Conservation (phyloP, 1,140 invertebrate genomes). For the Trypoxylus dichotomus region DNA sequence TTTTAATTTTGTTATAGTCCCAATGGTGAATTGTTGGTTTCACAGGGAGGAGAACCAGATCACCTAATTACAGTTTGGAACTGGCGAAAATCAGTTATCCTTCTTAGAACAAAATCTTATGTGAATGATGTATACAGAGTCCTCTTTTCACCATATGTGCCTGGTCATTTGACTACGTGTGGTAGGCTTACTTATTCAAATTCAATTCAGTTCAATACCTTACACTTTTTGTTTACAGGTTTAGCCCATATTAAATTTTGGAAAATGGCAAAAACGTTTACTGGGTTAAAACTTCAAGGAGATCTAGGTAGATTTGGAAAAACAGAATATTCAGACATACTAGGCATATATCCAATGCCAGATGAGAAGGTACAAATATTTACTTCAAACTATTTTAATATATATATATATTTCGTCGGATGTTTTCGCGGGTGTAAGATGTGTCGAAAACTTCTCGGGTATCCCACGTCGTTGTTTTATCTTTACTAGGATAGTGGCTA, state of each 20-base stretch:
- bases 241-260: constrained; percentile 86
- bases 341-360: constrained; percentile 79
- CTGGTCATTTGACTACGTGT: constrained; percentile 74
- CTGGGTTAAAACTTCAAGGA: constrained; percentile 85
- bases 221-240: constrained; percentile 49
- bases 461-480: no score
- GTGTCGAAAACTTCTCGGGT: no score
- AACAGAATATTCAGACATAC: constrained; percentile 86
- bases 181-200: constrained; percentile 54
- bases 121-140: constrained; percentile 76
- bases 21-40: constrained; percentile 76
- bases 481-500: no score
- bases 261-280: constrained; percentile 90
- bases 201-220: not conserved
- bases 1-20: constrained; percentile 58
- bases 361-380: constrained; percentile 72
- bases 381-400: not conserved
- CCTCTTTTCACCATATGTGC: constrained; percentile 77
- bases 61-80: constrained; percentile 85
- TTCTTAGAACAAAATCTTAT: constrained; percentile 77
- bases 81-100: constrained; percentile 73
- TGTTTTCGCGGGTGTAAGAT: no score
- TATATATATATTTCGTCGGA: constrained; percentile 9
- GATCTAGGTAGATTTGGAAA: constrained; percentile 84
- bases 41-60: constrained; percentile 83